These are phyloP conservation scores for Chaetogeoica ovagalla DNA, from an alignment of 2,888 invertebrate genomes.

Conservation along the genomic window DNA sequence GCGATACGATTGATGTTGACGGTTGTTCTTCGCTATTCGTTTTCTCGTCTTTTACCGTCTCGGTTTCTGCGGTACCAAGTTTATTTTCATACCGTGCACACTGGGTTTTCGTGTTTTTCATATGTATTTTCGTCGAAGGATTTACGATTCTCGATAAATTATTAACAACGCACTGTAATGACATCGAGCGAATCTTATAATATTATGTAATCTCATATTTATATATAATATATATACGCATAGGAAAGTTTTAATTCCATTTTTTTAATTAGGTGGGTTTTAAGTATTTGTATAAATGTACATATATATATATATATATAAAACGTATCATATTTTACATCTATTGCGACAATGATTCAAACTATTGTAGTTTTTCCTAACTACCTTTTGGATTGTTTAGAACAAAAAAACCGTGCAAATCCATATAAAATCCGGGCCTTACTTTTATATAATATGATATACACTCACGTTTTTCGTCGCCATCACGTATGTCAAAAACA, in stretches of 20 bases:
- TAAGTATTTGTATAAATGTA: neutral
- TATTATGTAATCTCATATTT: too few relatives aligned
- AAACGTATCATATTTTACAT: too few relatives aligned
- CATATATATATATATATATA: too few relatives aligned
- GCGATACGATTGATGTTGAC: neutral
- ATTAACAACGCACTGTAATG: conserved; percentile 3
- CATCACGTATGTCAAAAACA: neutral
- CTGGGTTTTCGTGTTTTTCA: neutral
- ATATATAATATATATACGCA: too few relatives aligned
- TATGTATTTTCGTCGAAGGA: neutral
- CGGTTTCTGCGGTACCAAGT: neutral
- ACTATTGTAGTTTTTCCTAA: too few relatives aligned
- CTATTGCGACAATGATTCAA: too few relatives aligned
- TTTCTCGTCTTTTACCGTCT: neutral
- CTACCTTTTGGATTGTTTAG: too few relatives aligned
- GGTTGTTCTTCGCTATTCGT: neutral
- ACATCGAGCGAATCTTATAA: neutral
- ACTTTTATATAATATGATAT: too few relatives aligned
- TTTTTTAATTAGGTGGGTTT: too few relatives aligned
- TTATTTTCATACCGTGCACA: neutral
- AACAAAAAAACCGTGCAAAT: too few relatives aligned
- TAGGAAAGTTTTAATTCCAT: too few relatives aligned
- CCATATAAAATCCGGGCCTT: too few relatives aligned
- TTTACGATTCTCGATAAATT: neutral
- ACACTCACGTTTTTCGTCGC: conserved; percentile 20